These are phyloP conservation scores for Terrapene triunguis DNA, from an alignment of 2,113 vertebrate genomes.

Conservation along the genomic window DNA sequence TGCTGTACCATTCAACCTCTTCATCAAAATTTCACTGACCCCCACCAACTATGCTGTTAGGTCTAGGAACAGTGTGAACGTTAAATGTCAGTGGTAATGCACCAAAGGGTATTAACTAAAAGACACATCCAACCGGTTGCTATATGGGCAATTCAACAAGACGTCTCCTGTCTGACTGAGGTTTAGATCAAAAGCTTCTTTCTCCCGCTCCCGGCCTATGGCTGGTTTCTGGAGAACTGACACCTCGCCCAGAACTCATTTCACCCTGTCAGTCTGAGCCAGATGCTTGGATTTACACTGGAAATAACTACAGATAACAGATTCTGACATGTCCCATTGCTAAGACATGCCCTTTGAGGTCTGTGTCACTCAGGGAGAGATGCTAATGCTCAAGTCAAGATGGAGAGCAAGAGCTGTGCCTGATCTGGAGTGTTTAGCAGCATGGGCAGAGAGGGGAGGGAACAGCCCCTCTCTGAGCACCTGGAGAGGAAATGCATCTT, in stretches of 20 bases:
- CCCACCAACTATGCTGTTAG: too few species aligned
- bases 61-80: too few species aligned
- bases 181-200: not conserved
- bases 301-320: not conserved
- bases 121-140: not conserved
- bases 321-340: not conserved
- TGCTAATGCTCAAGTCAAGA: not conserved
- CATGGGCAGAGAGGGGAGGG: not conserved
- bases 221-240: not conserved
- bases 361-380: slow-evolving; percentile 5
- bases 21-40: not conserved
- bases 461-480: not conserved
- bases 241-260: not conserved
- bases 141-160: not conserved
- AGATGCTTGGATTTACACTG: not conserved
- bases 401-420: not conserved
- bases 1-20: not conserved
- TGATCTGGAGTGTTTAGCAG: not conserved
- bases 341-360: slow-evolving; percentile 18
- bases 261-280: not conserved
- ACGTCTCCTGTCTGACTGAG: not conserved
- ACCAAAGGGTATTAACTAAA: not conserved
- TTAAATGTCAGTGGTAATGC: not conserved
- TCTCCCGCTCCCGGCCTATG: not conserved
- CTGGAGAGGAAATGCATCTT: not conserved